Base-by-base conservation (phyloP, 2,113 vertebrate species). In the Corynorhinus townsendii region DNA sequence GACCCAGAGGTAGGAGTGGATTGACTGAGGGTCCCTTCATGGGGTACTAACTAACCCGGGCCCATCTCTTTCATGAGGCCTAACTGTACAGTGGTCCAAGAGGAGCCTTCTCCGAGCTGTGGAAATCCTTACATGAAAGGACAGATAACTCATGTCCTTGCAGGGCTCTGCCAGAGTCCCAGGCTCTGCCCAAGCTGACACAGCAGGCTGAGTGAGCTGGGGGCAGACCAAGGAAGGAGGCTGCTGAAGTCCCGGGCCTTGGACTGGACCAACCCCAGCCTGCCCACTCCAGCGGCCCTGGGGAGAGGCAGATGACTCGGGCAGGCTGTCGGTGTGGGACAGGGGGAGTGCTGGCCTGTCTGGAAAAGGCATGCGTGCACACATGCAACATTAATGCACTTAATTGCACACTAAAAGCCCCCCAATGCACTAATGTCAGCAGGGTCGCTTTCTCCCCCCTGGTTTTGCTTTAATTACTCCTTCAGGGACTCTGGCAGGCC, bases 381-480 rank as follows among this genome's bases (percentile, higher is more conserved):
- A 3, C 15, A 87, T 3, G 7, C 43, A 17, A 20, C 0, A 24
- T 0, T 17, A 56, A 49, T 22, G 59, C 28, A 33, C 33, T 64
- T 59, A 64, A 43, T 14, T 30, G n/a, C 30, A 26, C 10, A 7
- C 54, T 19, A 12, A 62, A 87, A 81, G 28, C 85, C 85, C 66
- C 75, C 81, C 10, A 11, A 59, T 16, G 7, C 45, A 4, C 62
- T 56, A 49, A 33, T 3, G 9, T 56, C 45, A 16, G 80, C 59
- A 54, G 14, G 49, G 43, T 59, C 54, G 64, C 52, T 24, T n/a
- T 33, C 28, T 28, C 40, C 12, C 56, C 15, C 5, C 9, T 5
- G 2, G 40, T 38, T 81, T 54, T 68, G 62, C 80, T 95, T 87
- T 90, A 94, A 94, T 69, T 66, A 38, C 71, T 82, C 47, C 87